Base-by-base conservation (phyloP, 2,888 invertebrate genomes). In the Rotaria socialis region DNA sequence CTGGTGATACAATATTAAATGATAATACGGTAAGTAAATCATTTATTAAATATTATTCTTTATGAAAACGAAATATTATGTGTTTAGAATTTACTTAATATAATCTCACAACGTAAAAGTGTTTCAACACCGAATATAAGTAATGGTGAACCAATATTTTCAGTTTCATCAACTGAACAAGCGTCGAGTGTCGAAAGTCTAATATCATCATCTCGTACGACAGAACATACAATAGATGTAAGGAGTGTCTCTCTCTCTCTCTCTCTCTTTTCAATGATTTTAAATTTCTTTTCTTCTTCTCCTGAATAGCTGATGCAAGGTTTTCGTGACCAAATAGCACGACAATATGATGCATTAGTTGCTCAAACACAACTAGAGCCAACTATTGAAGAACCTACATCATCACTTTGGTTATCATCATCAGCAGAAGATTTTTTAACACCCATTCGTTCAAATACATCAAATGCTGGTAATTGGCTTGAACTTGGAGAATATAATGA, bases 171-270 rank as follows among this genome's bases (percentile, higher is more conserved):
- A 24, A 96, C 96, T 1, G 97, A 97, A 90, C 97, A 97, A 92
- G 96, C 96, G 19, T 95, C 96, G 0, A 96, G 96, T 0, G 96
- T 96, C 0, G 97, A 97, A 91, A 96, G 96, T 92, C 93, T 97
- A 27, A 27, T 67, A 3, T 27, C 35, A 67, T 67, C 67, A 35
- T 67, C 67, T 67, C 67, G 67, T 19, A 14, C 67, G 11, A 35
- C 67, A 14, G 67, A 67, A 35, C 67, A 67, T 67, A 35, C 67
- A 1, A 35, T 67, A 7, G 67, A 67, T 67, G 67, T 67, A 67
- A 67, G 35, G 8, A 52, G 14, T 3, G 11, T 52, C 16, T 60
- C 22, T 7, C 11, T 47, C 47, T 16, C 35, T 24, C 22, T 0
- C 16, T 67, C 11, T 27, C 11, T 35, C 27, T 11, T 35, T 67